Conservation (phyloP, 2,113 vertebrate species). For the Morone saxatilis region DNA sequence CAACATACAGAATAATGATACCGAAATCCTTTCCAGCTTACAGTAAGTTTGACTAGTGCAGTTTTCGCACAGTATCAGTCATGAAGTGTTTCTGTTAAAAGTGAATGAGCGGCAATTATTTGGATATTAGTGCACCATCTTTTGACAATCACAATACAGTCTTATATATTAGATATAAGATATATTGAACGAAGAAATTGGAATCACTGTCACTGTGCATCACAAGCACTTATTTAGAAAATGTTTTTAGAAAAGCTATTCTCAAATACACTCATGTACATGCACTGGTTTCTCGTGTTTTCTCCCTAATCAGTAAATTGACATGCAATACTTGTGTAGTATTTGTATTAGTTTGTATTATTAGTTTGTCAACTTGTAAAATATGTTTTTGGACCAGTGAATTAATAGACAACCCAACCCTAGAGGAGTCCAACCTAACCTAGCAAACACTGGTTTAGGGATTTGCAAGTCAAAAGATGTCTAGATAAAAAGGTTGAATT, state of each 20-base stretch:
- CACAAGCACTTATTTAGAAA: background rate
- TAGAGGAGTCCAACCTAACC: background rate
- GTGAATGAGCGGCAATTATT: background rate
- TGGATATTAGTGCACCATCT: background rate
- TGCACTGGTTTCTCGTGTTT: background rate
- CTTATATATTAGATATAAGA: background rate
- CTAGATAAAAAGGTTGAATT: background rate
- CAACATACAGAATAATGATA: constrained; percentile 3
- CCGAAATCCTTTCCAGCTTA: no score
- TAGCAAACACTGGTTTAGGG: background rate
- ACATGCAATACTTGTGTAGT: background rate
- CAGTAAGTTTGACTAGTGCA: background rate
- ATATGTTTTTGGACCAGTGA: background rate
- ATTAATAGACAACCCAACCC: background rate
- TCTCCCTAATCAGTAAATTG: background rate
- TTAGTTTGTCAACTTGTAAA: background rate
- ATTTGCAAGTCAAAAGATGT: background rate
- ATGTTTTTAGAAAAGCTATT: background rate
- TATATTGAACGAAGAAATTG: no score
- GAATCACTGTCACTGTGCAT: background rate
- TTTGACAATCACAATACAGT: constrained; percentile 6
- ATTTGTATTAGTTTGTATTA: background rate
- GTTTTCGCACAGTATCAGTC: background rate
- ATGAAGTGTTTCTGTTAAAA: background rate
- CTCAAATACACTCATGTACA: background rate